These are phyloP conservation scores for Phalloptychus januarius DNA, from an alignment of 2,797 vertebrate genomes.

Conservation along the genomic window DNA sequence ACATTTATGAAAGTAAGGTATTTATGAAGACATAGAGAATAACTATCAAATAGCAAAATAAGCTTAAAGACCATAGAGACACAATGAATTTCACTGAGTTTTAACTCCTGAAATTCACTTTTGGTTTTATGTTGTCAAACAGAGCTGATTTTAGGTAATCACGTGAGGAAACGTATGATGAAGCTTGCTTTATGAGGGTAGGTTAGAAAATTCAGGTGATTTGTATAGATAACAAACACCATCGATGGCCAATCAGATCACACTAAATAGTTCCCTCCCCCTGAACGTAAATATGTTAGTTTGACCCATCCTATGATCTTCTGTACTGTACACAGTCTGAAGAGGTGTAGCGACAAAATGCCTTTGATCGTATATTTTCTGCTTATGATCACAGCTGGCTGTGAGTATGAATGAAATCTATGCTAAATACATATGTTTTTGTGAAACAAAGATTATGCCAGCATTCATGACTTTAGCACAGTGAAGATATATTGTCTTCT, in stretches of 20 bases:
- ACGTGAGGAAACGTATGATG: too few species aligned
- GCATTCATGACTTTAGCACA: not conserved
- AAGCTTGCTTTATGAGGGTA: not conserved
- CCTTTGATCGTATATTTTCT: not conserved
- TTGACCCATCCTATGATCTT: not conserved
- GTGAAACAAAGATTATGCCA: not conserved
- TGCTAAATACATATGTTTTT: not conserved
- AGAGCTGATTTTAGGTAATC: not conserved
- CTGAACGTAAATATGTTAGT: not conserved
- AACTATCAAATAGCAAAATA: not conserved
- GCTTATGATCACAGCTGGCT: not conserved
- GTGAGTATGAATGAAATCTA: not conserved
- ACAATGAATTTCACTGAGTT: not conserved
- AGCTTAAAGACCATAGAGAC: not conserved
- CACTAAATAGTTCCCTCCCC: not conserved
- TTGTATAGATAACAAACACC: not conserved
- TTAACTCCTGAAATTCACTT: not conserved
- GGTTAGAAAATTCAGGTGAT: not conserved
- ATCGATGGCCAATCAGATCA: not conserved
- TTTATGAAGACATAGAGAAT: not conserved
- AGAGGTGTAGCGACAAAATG: not conserved
- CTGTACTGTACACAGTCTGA: not conserved
- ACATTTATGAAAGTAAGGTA: not conserved
- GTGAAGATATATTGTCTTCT: not conserved
- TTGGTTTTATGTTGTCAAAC: not conserved